Evolutionary conservation across 2,888 invertebrate species (phyloP).

Genomic region (Pachycephus smyrnensis): DNA sequence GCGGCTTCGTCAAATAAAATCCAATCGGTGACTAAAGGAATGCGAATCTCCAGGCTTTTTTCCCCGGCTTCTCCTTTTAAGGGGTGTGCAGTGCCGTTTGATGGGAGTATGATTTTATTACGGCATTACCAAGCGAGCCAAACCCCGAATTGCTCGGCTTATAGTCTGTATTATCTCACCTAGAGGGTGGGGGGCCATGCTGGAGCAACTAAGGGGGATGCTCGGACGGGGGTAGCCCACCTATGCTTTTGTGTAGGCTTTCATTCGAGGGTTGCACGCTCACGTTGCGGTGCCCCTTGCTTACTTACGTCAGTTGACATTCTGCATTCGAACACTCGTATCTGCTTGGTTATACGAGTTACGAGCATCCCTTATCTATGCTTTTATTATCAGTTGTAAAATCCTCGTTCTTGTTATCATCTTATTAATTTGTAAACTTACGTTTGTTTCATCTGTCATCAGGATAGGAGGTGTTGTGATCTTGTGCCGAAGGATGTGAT

Average conservation of each 20-base stretch:
- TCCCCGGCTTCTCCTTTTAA: conserved; percentile 47
- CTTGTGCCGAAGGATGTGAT: neutral
- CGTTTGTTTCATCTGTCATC: neutral
- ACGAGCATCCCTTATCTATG: neutral
- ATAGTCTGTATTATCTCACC: conserved; percentile 66
- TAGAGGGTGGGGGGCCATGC: conserved; percentile 28
- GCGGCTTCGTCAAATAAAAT: conserved; percentile 66
- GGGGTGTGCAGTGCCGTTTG: conserved; percentile 59
- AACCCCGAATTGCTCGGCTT: conserved; percentile 65
- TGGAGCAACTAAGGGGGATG: conserved; percentile 8
- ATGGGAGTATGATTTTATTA: conserved; percentile 68
- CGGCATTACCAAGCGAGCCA: conserved; percentile 65
- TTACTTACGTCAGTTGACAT: conserved; percentile 45
- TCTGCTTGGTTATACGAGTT: neutral
- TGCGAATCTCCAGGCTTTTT: conserved; percentile 60
- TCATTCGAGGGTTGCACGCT: conserved; percentile 57
- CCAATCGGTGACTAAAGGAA: conserved; percentile 66
- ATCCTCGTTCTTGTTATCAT: neutral
- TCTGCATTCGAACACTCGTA: conserved; percentile 50
- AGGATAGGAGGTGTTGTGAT: neutral
- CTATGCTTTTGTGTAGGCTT: conserved; percentile 51
- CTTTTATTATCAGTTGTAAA: neutral
- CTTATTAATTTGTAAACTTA: neutral
- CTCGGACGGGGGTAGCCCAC: conserved; percentile 16
- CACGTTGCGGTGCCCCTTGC: conserved; percentile 40